Conservation (phyloP, 2,113 vertebrate genomes). For the Otocyon megalotis region DNA sequence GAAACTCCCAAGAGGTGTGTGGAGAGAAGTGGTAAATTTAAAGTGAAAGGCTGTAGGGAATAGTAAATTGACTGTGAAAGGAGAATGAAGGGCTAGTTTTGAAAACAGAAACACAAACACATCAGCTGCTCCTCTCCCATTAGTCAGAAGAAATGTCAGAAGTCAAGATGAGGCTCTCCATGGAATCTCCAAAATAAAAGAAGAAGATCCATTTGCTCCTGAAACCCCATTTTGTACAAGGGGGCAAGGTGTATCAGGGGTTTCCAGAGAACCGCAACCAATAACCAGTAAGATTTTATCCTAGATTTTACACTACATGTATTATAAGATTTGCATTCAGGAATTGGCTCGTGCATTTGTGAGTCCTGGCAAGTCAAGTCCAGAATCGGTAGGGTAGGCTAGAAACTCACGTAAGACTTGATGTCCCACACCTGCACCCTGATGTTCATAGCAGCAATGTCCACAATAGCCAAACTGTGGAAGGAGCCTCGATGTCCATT, state of each 20-base stretch:
- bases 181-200: conserved; percentile 18
- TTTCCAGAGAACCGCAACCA: neutral
- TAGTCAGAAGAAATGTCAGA: conserved; percentile 30
- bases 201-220: neutral
- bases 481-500: too few relatives aligned
- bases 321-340: neutral
- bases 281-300: neutral
- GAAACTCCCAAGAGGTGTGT: conserved; percentile 60
- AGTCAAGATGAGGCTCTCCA: neutral
- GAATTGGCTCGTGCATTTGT: neutral
- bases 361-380: neutral
- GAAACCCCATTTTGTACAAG: neutral
- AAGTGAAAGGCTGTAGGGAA: conserved; percentile 70
- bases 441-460: too few relatives aligned
- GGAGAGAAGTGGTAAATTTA: conserved; percentile 52
- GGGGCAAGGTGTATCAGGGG: neutral
- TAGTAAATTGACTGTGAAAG: conserved; percentile 67
- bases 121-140: neutral
- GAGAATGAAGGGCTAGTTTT: conserved; percentile 60
- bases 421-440: neutral
- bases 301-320: neutral
- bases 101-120: conserved; percentile 33
- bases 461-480: too few relatives aligned
- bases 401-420: neutral
- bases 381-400: neutral